A percentile compares a stretch with the other conserved stretches of the same genome.
These are phyloP conservation scores for Mobula hypostoma DNA, from an alignment of 2,113 vertebrate genomes.

Conservation along the genomic window DNA sequence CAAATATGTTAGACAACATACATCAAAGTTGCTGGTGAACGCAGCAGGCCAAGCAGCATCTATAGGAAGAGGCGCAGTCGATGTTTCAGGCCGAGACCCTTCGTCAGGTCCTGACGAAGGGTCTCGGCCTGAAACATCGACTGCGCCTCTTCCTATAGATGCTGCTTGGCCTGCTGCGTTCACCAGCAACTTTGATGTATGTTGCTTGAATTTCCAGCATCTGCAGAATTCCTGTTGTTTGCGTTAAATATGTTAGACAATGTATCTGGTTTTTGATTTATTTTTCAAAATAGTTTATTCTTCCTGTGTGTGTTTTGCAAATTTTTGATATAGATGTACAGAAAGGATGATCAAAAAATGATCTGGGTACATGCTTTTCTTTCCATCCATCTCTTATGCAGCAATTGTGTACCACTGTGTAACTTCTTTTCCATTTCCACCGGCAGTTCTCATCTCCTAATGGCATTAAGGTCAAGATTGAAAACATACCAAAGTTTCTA, in stretches of 20 bases:
- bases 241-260: background rate
- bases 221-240: no score
- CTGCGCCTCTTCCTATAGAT: no score
- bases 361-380: background rate
- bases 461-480: background rate
- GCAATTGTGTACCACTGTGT: background rate
- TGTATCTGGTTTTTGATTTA: background rate
- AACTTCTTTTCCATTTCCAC: background rate
- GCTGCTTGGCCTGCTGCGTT: no score
- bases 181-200: no score
- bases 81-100: no score
- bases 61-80: no score
- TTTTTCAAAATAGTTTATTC: background rate
- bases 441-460: background rate
- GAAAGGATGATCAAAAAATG: background rate
- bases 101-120: no score
- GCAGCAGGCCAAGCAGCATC: no score
- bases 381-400: background rate
- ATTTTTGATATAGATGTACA: background rate
- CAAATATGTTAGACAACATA: background rate
- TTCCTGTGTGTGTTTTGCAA: background rate
- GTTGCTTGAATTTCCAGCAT: no score
- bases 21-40: no score
- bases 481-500: background rate
- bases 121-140: no score